Evolutionary conservation across 1,140 invertebrate genomes (phyloP).

Genomic region (Chironomus tepperi): DNA sequence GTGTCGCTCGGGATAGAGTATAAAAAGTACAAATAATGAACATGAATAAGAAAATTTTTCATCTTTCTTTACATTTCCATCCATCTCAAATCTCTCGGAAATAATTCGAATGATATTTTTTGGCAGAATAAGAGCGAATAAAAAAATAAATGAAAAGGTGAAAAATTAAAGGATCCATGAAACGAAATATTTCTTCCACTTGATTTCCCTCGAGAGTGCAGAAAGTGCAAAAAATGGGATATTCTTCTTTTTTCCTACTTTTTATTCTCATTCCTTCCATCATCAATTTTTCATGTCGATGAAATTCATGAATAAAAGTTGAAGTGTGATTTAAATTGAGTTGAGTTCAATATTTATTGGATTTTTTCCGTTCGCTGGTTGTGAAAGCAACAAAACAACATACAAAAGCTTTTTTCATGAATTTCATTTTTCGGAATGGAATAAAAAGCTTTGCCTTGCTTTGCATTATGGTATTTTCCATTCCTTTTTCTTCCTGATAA

Average conservation of each 20-base stretch:
- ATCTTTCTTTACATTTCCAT: no score
- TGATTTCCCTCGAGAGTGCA: background rate
- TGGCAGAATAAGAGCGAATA: no score
- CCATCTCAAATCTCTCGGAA: no score
- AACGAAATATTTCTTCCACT: background rate
- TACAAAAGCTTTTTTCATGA: background rate
- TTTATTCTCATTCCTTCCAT: background rate
- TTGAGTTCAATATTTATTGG: constrained; percentile 9
- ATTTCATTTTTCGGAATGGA: background rate
- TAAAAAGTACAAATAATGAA: no score
- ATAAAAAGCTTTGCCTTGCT: background rate
- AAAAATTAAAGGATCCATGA: background rate
- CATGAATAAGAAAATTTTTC: no score
- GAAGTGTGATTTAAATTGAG: constrained; percentile 13
- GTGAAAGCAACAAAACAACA: background rate
- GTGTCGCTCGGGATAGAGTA: no score
- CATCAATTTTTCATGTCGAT: constrained; percentile 13
- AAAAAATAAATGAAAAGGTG: background rate
- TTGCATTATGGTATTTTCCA: background rate
- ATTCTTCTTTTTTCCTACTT: background rate
- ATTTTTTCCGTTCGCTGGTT: background rate
- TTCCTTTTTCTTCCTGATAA: background rate
- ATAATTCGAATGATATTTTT: no score
- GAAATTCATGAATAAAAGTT: constrained; percentile 9
- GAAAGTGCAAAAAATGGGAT: constrained; percentile 1